Conservation (phyloP, 2,797 vertebrate species). For the Antennarius maculatus region DNA sequence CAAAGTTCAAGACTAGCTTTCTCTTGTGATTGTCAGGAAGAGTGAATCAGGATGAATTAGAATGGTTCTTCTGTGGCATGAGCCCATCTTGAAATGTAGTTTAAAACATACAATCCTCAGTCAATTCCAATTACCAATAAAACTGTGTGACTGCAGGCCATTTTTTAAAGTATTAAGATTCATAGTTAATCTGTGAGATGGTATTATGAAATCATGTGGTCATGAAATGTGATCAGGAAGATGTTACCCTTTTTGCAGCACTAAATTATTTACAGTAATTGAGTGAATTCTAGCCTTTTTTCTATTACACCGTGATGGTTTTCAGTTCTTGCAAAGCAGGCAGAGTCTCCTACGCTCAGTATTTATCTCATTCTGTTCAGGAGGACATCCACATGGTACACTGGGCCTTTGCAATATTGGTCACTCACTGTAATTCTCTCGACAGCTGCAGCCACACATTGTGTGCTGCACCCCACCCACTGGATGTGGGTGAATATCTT, state of each 20-base stretch:
- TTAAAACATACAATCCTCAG: slow-evolving; percentile 2
- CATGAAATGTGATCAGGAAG: neutral
- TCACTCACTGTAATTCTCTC: slow-evolving; percentile 44
- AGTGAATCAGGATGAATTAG: neutral
- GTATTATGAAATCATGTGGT: neutral
- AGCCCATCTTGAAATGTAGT: neutral
- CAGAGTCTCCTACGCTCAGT: slow-evolving; percentile 23
- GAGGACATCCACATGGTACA: slow-evolving; percentile 35
- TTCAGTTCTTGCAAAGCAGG: slow-evolving; percentile 2
- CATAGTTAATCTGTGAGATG: slow-evolving; percentile 1
- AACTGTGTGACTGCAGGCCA: slow-evolving; percentile 1
- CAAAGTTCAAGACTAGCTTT: too few species aligned
- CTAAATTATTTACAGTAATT: slow-evolving; percentile 12
- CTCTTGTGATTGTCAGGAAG: too few species aligned
- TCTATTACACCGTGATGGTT: slow-evolving; percentile 8
- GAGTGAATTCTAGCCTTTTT: slow-evolving; percentile 2
- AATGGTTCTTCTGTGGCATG: too few species aligned
- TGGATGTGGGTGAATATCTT: neutral
- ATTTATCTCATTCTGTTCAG: slow-evolving; percentile 38
- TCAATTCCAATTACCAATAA: slow-evolving; percentile 33
- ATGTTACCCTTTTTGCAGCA: neutral
- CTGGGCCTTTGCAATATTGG: slow-evolving; percentile 33
- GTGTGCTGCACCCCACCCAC: slow-evolving; percentile 20
- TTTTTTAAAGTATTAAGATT: slow-evolving; percentile 32
- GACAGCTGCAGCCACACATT: slow-evolving; percentile 43